Conservation (phyloP, 1,140 invertebrate genomes). For the Drosophila watanabei region DNA sequence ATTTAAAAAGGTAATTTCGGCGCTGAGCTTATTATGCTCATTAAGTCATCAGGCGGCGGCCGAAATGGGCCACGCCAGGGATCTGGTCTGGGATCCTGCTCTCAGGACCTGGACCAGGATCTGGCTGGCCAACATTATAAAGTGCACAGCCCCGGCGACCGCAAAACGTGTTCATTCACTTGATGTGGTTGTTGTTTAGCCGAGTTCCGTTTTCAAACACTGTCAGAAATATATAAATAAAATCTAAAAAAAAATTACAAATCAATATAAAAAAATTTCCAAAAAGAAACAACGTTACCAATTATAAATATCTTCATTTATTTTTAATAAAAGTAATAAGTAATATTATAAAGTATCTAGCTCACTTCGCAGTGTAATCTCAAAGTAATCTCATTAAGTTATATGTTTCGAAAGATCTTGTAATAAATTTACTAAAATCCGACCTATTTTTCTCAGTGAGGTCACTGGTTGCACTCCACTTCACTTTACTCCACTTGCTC, state of each 20-base stretch:
- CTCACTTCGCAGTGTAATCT: not conserved
- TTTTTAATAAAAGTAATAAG: not conserved
- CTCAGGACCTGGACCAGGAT: conserved; percentile 8
- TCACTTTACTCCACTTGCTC: conserved; percentile 15
- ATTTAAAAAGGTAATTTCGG: conserved; percentile 83
- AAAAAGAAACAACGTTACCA: too few relatives aligned
- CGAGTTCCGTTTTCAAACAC: conserved; percentile 19
- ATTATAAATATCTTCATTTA: not conserved
- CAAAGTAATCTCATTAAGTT: not conserved
- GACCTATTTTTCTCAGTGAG: not conserved
- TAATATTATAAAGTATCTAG: too few relatives aligned
- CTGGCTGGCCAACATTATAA: conserved; percentile 60
- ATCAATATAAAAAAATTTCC: too few relatives aligned
- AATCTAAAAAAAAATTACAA: too few relatives aligned
- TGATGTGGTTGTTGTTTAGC: conserved; percentile 57
- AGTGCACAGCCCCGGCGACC: conserved; percentile 63
- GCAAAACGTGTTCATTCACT: conserved; percentile 73
- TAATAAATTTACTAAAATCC: not conserved
- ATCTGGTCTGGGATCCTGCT: conserved; percentile 25
- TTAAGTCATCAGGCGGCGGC: conserved; percentile 74
- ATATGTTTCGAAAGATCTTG: not conserved
- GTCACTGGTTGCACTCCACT: conserved; percentile 23
- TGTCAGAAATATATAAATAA: not conserved
- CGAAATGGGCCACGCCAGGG: conserved; percentile 39
- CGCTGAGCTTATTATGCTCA: conserved; percentile 82